Evolutionary conservation across 2,797 vertebrate genomes (phyloP), one percentile per base, ranked within the genome.

Genomic region (Sylvilagus floridanus): DNA sequence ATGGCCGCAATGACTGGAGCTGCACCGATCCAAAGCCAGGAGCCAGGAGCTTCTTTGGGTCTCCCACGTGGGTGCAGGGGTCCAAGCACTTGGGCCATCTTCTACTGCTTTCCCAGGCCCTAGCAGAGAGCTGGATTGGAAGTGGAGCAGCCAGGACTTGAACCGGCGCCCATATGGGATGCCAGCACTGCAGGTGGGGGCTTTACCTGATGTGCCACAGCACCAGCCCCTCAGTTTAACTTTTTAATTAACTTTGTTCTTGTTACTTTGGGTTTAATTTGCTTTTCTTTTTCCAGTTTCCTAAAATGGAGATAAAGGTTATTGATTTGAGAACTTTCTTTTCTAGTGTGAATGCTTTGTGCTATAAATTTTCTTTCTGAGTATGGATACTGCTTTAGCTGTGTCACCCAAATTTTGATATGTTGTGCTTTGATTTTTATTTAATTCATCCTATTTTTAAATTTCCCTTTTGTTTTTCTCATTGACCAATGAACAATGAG

Each of bases 371-470:
- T 73, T 47, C n/a, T 72, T 86, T n/a, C 57, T 81, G 13, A 32
- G 16, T 42, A 13, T 57, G 54, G 13, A 14, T 14, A 26, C n/a
- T 81, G 26, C 30, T 14, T 42, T 81, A 62, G 8, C 30, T 72
- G 26, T 81, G 52, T 81, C n/a, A 35, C 32, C 14, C 68, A 71
- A 42, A 26, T 54, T 79, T 42, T 87, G 54, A 54, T 13, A 69
- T 26, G 5, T 32, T 72, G 19, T 79, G 14, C 47, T 81, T 90
- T 90, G 57, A 81, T 86, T 79, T 79, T 79, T 19, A 65, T 35
- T 71, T 85, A 60, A 10, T 71, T 78, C n/a, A 50, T 77, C 86
- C 68, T 86, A 72, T 13, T 65, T 92, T 72, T 52, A n/a, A 79
- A 30, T 47, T 66, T 75, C 60, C 81, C 30, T 72, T 81, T 81